Evolutionary conservation across 2,797 vertebrate genomes (phyloP).

Genomic region (Pteronotus mesoamericanus): DNA sequence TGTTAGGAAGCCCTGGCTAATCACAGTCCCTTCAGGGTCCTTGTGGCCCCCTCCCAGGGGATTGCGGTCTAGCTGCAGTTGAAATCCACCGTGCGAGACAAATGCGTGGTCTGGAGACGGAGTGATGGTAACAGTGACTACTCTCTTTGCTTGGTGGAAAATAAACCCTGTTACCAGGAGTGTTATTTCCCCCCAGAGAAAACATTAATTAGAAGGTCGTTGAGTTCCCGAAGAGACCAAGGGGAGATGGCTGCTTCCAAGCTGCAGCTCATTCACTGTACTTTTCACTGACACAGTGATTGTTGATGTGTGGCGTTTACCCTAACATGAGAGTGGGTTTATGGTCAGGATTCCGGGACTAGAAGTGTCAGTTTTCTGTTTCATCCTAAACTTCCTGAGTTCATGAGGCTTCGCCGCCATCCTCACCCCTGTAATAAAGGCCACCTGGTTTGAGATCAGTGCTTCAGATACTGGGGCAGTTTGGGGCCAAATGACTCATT

Average conservation of each 20-base stretch:
- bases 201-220: not conserved
- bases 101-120: not conserved
- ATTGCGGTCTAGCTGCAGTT: not conserved
- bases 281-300: not conserved
- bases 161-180: not conserved
- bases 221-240: not conserved
- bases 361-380: not conserved
- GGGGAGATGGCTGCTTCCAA: not conserved
- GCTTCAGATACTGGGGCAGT: not conserved
- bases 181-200: not conserved
- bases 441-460: not conserved
- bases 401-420: not conserved
- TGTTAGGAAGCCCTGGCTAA: not conserved
- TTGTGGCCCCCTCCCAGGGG: not conserved
- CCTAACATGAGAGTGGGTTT: not conserved
- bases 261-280: fast-evolving
- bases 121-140: not conserved
- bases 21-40: not conserved
- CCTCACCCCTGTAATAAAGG: not conserved
- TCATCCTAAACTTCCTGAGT: not conserved
- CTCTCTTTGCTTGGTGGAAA: not conserved
- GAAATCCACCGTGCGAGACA: not conserved
- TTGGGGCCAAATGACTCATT: not conserved
- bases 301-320: not conserved
- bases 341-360: not conserved